Evolutionary conservation across 2,113 vertebrate species (phyloP).

Genomic region (Chauna torquata): DNA sequence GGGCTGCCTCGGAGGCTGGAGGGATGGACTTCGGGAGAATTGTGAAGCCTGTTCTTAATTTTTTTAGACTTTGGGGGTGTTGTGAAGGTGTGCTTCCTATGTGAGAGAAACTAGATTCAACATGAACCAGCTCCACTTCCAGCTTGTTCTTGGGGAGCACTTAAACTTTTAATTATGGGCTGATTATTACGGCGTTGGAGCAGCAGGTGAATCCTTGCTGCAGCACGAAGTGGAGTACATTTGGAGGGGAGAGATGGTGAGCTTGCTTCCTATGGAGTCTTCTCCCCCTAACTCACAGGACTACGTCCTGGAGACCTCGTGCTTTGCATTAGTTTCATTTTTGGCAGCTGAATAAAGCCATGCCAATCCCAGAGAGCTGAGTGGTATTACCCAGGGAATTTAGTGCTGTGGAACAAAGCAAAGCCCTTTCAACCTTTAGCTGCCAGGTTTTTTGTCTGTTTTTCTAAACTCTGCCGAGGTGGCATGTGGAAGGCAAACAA

Average conservation of each 20-base stretch:
- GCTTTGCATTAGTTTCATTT: slow-evolving; percentile 71
- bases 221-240: rapidly evolving
- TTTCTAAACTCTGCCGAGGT: slow-evolving; percentile 49
- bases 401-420: slow-evolving; percentile 59
- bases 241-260: neutral
- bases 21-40: neutral
- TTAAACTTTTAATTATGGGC: rapidly evolving
- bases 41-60: neutral
- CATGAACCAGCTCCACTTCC: neutral
- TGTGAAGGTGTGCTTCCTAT: neutral
- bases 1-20: neutral
- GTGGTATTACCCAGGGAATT: slow-evolving; percentile 61
- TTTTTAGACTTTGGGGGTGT: neutral
- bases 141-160: neutral
- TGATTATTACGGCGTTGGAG: rapidly evolving
- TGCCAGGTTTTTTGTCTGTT: slow-evolving; percentile 47
- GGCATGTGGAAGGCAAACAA: slow-evolving; percentile 53
- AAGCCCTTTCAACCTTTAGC: slow-evolving; percentile 58
- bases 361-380: slow-evolving; percentile 56
- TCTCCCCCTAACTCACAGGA: neutral
- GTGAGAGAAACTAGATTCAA: neutral
- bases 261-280: neutral
- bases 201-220: neutral
- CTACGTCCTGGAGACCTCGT: slow-evolving; percentile 44
- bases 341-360: slow-evolving; percentile 61